Evolutionary conservation across 2,113 vertebrate genomes (phyloP).

Genomic region (Aptenodytes forsteri): DNA sequence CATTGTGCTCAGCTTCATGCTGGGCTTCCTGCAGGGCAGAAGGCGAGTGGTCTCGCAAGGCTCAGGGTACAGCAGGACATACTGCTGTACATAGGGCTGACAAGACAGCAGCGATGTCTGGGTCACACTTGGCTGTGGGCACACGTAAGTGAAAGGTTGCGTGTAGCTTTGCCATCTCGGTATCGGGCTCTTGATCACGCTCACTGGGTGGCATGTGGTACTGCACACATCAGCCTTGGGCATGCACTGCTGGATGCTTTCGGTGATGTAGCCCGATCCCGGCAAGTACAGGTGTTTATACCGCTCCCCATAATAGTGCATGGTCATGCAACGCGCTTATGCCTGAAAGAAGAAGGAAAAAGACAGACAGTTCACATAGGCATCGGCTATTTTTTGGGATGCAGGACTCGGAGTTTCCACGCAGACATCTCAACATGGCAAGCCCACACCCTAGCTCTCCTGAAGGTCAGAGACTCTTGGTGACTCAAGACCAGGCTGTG

Average conservation of each 20-base stretch:
- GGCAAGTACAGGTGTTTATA: not conserved
- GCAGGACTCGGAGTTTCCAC: not conserved
- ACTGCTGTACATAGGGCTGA: not conserved
- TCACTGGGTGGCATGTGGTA: not conserved
- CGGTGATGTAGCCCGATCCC: not conserved
- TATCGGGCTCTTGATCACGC: slow-evolving; percentile 4
- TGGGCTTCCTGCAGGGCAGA: not conserved
- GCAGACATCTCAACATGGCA: not conserved
- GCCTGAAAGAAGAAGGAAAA: not conserved
- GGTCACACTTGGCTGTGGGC: fast-evolving
- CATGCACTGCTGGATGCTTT: not conserved
- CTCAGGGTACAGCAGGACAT: not conserved
- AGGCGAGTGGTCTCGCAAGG: not conserved
- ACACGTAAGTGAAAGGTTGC: not conserved
- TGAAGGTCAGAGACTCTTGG: not conserved
- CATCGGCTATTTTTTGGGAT: not conserved
- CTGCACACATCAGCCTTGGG: not conserved
- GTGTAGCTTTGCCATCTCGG: not conserved
- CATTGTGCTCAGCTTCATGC: not conserved
- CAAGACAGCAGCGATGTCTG: not conserved
- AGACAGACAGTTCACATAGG: not conserved
- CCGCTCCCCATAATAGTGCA: slow-evolving; percentile 17
- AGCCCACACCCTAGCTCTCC: not conserved
- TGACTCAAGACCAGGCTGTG: not conserved
- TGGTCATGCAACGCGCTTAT: not conserved